A percentile compares a stretch with the other conserved stretches of the same genome.
Evolutionary conservation across 2,797 vertebrate genomes (phyloP).

Genomic region (Brachyalestes nurse): DNA sequence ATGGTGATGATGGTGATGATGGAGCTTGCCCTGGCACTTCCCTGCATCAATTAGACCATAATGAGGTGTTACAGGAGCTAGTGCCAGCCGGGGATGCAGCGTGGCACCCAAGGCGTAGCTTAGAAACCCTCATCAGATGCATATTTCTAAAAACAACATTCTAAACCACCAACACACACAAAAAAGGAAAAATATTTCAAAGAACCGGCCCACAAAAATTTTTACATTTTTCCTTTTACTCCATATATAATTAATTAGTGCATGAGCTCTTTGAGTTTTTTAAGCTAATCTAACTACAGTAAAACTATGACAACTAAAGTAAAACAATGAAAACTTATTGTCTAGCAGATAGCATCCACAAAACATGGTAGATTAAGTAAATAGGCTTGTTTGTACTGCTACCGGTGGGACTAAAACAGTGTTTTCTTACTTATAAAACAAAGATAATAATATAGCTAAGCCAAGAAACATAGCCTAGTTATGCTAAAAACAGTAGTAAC

Average conservation of each 20-base stretch:
- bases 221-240: background rate
- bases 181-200: background rate
- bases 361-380: too few relatives aligned
- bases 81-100: conserved; percentile 66
- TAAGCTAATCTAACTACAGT: background rate
- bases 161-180: conserved; percentile 40
- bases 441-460: too few relatives aligned
- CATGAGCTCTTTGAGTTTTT: too few relatives aligned
- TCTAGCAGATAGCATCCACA: too few relatives aligned
- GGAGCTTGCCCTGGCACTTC: conserved; percentile 55
- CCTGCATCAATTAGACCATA: conserved; percentile 72
- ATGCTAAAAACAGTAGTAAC: background rate
- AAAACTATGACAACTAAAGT: too few relatives aligned
- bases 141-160: conserved; percentile 73
- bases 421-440: too few relatives aligned
- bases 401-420: too few relatives aligned
- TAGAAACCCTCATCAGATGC: conserved; percentile 71
- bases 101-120: conserved; percentile 65
- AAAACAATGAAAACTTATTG: too few relatives aligned
- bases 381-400: too few relatives aligned
- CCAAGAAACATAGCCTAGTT: too few relatives aligned
- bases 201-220: background rate
- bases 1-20: background rate
- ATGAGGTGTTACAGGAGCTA: conserved; percentile 55
- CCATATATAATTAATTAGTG: background rate